A percentile compares a stretch with the other conserved stretches of the same genome.
phyloP scores from a whole-genome alignment of 2,797 vertebrate genomes.

The Melopsittacus undulatus region DNA sequence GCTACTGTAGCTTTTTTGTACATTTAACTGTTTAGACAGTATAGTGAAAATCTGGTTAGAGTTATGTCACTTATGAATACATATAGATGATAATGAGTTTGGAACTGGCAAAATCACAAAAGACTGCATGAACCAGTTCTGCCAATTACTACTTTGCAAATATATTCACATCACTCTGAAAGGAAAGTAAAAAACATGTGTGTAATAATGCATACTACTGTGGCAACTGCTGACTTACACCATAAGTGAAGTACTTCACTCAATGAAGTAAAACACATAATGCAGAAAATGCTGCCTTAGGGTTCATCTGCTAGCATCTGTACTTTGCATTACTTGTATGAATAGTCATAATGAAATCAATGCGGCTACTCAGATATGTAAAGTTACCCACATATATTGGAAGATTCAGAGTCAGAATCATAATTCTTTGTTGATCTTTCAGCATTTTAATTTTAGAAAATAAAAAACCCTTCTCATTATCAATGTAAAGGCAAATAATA shows the following conservation, averaged over 20 bases:
- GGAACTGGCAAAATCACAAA: background rate
- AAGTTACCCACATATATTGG: background rate
- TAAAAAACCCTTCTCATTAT: background rate
- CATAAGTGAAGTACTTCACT: background rate
- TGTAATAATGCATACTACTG: background rate
- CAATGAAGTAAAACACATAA: background rate
- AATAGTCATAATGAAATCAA: background rate
- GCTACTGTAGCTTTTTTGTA: background rate
- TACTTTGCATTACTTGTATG: background rate
- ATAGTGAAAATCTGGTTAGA: background rate
- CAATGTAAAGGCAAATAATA: background rate
- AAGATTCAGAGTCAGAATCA: background rate
- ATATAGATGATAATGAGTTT: background rate
- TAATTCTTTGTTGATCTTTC: background rate
- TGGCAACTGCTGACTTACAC: slow-evolving; percentile 1
- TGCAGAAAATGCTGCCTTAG: background rate
- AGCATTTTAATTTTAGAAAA: background rate
- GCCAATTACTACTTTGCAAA: background rate
- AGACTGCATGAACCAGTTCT: background rate
- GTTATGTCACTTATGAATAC: background rate
- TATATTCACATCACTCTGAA: background rate
- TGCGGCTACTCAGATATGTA: background rate
- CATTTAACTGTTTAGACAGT: background rate
- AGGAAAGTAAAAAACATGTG: background rate
- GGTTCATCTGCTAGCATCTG: background rate